Conservation (phyloP, 2,113 vertebrate genomes). For the Melanocharis versteri region DNA sequence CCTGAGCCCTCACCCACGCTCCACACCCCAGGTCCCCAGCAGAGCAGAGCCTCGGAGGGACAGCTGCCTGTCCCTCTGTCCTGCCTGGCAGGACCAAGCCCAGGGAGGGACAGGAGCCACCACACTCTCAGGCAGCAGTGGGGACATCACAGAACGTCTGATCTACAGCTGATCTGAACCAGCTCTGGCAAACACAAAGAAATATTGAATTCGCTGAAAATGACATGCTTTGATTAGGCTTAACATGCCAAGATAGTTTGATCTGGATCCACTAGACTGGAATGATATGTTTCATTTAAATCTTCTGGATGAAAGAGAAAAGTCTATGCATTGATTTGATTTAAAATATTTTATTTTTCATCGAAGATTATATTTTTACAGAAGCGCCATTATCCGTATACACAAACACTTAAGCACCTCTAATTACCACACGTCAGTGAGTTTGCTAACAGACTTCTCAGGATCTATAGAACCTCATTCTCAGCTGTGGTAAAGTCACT, state of each 20-base stretch:
- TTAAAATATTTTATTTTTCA: not conserved
- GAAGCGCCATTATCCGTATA: not conserved
- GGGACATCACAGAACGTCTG: not conserved
- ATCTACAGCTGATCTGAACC: not conserved
- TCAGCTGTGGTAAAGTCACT: not conserved
- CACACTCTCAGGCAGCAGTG: not conserved
- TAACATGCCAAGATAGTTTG: not conserved
- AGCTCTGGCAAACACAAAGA: not conserved
- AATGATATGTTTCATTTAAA: not conserved
- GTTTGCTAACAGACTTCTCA: not conserved
- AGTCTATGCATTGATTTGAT: not conserved
- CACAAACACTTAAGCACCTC: constrained; percentile 4
- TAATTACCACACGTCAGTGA: not conserved
- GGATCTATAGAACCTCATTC: not conserved
- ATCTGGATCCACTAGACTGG: not conserved
- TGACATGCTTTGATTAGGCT: not conserved
- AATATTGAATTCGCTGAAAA: not conserved
- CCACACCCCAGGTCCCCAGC: not conserved
- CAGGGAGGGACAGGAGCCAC: not conserved
- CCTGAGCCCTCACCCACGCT: not conserved
- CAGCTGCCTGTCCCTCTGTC: not conserved
- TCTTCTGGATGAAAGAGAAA: not conserved
- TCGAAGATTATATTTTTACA: not conserved
- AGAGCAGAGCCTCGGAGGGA: not conserved
- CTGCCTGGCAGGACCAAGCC: not conserved